Base-by-base conservation (phyloP, 2,888 invertebrate species). In the Leptopterna dolabrata region DNA sequence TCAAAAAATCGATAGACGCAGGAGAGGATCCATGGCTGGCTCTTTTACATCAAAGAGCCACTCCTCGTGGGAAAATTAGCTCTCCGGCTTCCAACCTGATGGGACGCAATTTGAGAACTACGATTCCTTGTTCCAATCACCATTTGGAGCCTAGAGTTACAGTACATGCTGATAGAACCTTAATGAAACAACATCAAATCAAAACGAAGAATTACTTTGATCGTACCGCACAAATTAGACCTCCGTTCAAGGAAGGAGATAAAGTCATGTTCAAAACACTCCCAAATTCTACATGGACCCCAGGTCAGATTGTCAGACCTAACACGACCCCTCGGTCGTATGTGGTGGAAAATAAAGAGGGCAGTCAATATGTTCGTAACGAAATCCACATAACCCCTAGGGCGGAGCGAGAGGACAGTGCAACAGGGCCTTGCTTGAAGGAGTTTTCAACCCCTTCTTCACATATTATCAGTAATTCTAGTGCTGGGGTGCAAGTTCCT, bases 1-100 rank as follows among this genome's bases (percentile, higher is more conserved):
- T 76, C 36, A 73, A 51, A 30, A 87, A 87, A 73, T 45, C 78
- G 29, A 16, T 51, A 14, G 55, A 73, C 47, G 45, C n/a, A 11
- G 27, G 51, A 13, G 43, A 87, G 76, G 47, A 76, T 70, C 63
- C 63, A 16, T 24, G 63, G 11, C 36, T 30, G 3, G 29, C 27
- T 27, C 55, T 82, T 11, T 51, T 82, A 4, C 55, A 82, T 55
- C 30, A 55, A 16, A 13, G 55, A n/a, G 24, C 13, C 24, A 82
- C 82, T 55, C 82, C 82, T 27, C 13, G 30, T 9, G 82, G 82
- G 9, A 55, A 36, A 3, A 55, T 82, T 36, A 7, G 19, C 13
- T 82, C 82, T 30, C 82, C 82, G 2, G 82, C 82, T 6, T 29
- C 55, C 7, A 47, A 9, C 4, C 30, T 82, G 1, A 51, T 82